Conservation (phyloP, 2,888 invertebrate species). For the Tetranychus truncatus region DNA sequence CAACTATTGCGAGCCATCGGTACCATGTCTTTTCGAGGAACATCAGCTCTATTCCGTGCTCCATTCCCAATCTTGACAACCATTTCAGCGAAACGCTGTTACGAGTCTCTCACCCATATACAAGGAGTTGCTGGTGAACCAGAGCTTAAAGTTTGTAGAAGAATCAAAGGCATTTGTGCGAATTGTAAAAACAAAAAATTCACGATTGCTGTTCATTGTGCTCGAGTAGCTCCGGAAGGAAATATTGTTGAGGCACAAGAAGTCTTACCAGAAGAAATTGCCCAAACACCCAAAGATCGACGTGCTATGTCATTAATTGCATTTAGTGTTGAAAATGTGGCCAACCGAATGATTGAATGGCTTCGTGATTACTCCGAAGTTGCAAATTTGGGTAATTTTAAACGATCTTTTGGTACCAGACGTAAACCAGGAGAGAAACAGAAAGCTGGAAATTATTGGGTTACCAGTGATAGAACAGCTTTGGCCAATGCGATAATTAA, state of each 20-base stretch:
- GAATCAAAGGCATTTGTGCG: constrained; percentile 17
- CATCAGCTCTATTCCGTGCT: constrained; percentile 46
- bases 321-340: constrained; percentile 9
- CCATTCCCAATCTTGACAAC: constrained; percentile 32
- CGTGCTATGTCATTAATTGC: constrained; percentile 23
- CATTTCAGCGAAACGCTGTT: constrained; percentile 15
- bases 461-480: constrained; percentile 31
- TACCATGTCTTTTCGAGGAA: constrained; percentile 47
- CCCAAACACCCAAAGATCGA: constrained; percentile 25
- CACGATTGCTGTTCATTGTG: constrained; percentile 40
- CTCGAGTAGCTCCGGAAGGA: constrained; percentile 41
- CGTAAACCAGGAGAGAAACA: constrained; percentile 5
- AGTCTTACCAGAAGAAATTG: constrained; percentile 9
- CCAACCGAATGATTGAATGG: constrained; percentile 34
- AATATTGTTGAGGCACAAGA: constrained; percentile 33
- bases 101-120: constrained; percentile 11
- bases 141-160: background rate
- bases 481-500: constrained; percentile 39
- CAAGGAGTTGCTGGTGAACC: background rate
- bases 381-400: constrained; percentile 8
- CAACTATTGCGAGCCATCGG: constrained; percentile 38
- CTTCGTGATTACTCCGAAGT: constrained; percentile 6
- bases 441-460: constrained; percentile 5
- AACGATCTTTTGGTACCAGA: background rate
- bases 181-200: constrained; percentile 22